Evolutionary conservation across 2,888 invertebrate species (phyloP), one percentile per base, ranked within the genome.

Genomic region (Cotesia congregata): DNA sequence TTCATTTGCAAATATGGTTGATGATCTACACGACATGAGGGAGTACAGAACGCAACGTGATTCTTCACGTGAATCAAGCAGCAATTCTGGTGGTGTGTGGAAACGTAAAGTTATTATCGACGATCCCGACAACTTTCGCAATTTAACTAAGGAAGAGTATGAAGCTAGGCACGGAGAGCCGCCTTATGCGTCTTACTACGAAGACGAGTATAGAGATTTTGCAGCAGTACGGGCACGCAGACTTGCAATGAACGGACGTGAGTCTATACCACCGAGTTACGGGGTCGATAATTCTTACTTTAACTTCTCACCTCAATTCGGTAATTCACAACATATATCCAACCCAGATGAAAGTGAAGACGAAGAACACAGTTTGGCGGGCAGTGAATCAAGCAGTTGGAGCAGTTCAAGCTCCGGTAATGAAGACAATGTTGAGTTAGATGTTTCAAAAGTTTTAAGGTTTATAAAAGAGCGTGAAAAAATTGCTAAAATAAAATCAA

Each of bases 141-240:
- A 89, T 76, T 78, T 89, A 7, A 88, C 89, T 1, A 89, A 87
- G 74, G 89, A 89, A 74, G 89, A 89, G 71, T 89, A 88, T 88
- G 88, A 89, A 9, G 88, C 87, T 0, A 87, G 84, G 15, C 85
- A 88, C 50, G 85, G 84, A 1, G 83, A 81, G 6, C 78, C 80
- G 2, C 75, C 76, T 2, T 71, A 80, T 17, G 30, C 67, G 5
- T 62, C 77, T 1, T 62, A 61, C 12, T 76, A 77, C 61, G 79
- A 80, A 6, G 75, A 77, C 1, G 78, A 80, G 7, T 78, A 75
- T 59, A 61, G 76, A 30, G 73, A 78, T 20, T 72, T 74, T 62
- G 70, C 61, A 6, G 50, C 75, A 30, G 61, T 40, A 20, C 72
- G 76, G 75, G 60, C 76, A 1, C 73, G 67, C 6, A 72, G 59